Evolutionary conservation across 2,888 invertebrate genomes (phyloP), one percentile per base, ranked within the genome.

Genomic region (Zaprionus obscuricornis): DNA sequence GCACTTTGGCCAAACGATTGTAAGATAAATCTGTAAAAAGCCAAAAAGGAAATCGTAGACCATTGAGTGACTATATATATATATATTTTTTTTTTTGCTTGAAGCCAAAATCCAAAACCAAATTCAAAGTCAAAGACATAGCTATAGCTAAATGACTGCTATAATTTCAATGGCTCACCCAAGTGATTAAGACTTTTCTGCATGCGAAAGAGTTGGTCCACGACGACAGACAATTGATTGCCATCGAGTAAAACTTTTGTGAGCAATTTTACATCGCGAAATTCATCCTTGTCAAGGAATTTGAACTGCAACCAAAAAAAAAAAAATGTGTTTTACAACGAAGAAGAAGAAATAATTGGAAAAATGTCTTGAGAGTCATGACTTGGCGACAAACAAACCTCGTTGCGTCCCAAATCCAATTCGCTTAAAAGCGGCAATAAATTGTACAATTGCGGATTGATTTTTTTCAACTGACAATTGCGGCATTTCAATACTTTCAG

Each of bases 381-480:
- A 45, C 17, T 39, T 27, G 58, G 39, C 42, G 47, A 84, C 82
- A 74, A 45, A 84, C 82, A 74, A 74, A 90, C 90, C 88, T 92
- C 92, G 90, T 96, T 96, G 87, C 94, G 92, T 31, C 95, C 95
- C 77, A 96, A 91, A 90, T 96, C 96, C 76, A 96, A 90, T 87
- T 94, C 93, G 74, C 93, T 92, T 64, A 96, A 91, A 86, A 93
- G 93, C 63, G 94, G 92, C 81, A 95, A 92, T 79, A 95, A 92
- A 88, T 95, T 94, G 90, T 95, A 96, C 78, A 96, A 92, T 88
- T 95, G 94, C 6, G 94, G 93, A 91, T 96, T 96, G 78, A 96
- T 93, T 88, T 94, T 93, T 79, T 93, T 92, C 72, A 96, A 90
- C 52, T 93, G 92, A 89, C 96, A 96, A 69, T 92, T 91, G 70